Conservation (phyloP, 2,888 invertebrate species). For the Pediacus dermestoides region DNA sequence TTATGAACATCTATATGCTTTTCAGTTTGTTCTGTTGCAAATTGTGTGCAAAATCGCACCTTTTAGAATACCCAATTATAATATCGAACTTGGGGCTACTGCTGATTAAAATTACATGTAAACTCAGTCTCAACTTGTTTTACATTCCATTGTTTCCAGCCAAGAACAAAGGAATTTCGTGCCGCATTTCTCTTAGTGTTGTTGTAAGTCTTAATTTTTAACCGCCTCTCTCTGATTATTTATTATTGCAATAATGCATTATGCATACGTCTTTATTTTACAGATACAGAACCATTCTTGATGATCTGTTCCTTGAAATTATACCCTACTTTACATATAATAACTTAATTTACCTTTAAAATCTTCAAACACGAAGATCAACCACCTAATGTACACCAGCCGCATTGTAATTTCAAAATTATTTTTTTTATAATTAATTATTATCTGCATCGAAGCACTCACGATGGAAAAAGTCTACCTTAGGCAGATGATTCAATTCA, state of each 20-base stretch:
- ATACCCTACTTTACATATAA: constrained; percentile 17
- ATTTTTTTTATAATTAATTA: too few relatives aligned
- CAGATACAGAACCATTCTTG: background rate
- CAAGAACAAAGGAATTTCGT: constrained; percentile 50
- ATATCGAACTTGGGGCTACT: constrained; percentile 46
- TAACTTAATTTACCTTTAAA: constrained; percentile 14
- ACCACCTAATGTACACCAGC: too few relatives aligned
- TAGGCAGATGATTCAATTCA: too few relatives aligned
- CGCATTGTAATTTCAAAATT: too few relatives aligned
- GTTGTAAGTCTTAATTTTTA: constrained; percentile 46
- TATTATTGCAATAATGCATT: constrained; percentile 41
- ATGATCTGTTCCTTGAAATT: constrained; percentile 10
- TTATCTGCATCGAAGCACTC: too few relatives aligned
- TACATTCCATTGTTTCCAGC: constrained; percentile 51
- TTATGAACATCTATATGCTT: constrained; percentile 39
- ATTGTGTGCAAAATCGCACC: constrained; percentile 50
- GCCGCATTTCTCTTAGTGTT: constrained; percentile 45
- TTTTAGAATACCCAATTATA: constrained; percentile 48
- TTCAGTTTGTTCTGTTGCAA: constrained; percentile 40
- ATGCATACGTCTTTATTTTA: constrained; percentile 40
- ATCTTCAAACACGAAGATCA: too few relatives aligned
- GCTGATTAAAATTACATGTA: constrained; percentile 52
- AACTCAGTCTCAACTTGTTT: constrained; percentile 49
- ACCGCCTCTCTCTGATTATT: constrained; percentile 39
- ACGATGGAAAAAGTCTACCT: too few relatives aligned